Evolutionary conservation across 2,888 invertebrate genomes (phyloP), one percentile per base, ranked within the genome.

Genomic region (Ochlodes sylvanus): DNA sequence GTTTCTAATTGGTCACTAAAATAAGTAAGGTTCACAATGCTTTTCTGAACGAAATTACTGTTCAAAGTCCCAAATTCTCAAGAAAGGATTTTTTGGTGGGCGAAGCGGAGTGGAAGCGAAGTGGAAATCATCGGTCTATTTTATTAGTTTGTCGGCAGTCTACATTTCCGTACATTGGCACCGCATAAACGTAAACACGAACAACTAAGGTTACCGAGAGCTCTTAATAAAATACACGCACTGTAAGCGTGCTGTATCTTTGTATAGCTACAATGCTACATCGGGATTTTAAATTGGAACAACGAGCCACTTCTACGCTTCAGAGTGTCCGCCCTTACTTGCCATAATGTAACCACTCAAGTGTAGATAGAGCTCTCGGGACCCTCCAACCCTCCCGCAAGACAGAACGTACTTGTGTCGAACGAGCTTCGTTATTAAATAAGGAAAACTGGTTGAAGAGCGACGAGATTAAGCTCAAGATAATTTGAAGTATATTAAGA

Each of bases 311-410:
- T 66, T 52, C 19, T 19, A 4, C 38, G 10, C 12, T 50, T 15
- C 27, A 55, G 50, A 41, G 12, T 50, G 50, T 12, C 21, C 12
- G 19, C 42, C 56, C 27, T 50, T 47, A n/a, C 34, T 61, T 50
- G 21, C n/a, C 65, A 58, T 65, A 52, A 65, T 19, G 41, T 58
- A 65, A 65, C 38, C 38, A 47, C 57, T 58, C 6, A 7, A 65
- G 56, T 47, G 60, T 14, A n/a, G 47, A 17, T n/a, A 56, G 64
- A 14, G 57, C 50, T 41, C 50, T 65, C 34, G 38, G 14, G 27
- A 32, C 12, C 42, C 14, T 41, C 5, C 41, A 15, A 27, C 50
- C 27, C 60, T 21, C 32, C n/a, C 27, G 14, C 5, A 14, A 54
- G 21, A 27, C n/a, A 54, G 27, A 27, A 7, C 27, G 27, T 32